Conservation (phyloP, 2,113 vertebrate genomes). For the Symphodus melops region DNA sequence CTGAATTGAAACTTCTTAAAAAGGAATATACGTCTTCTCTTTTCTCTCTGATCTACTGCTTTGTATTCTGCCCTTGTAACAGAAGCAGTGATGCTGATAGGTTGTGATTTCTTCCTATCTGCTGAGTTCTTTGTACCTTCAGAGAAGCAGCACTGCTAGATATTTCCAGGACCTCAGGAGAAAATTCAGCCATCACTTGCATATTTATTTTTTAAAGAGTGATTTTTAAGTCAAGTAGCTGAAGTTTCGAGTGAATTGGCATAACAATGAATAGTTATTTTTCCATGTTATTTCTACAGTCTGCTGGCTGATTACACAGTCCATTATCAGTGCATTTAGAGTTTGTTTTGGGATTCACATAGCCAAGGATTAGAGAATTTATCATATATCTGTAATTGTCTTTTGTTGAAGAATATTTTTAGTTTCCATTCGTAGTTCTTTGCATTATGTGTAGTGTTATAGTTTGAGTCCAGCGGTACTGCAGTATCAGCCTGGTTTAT, state of each 20-base stretch:
- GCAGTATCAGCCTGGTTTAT: neutral
- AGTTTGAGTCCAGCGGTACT: neutral
- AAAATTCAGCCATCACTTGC: slow-evolving; percentile 28
- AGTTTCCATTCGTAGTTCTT: neutral
- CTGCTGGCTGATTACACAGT: neutral
- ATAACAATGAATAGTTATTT: neutral
- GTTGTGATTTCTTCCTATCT: slow-evolving; percentile 53
- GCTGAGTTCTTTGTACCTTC: slow-evolving; percentile 53
- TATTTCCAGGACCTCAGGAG: slow-evolving; percentile 47
- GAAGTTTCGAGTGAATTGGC: neutral
- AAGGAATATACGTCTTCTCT: slow-evolving; percentile 22
- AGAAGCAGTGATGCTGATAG: slow-evolving; percentile 52
- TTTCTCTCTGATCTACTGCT: slow-evolving; percentile 55
- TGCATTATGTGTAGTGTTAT: neutral
- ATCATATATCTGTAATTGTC: neutral
- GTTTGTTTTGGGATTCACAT: neutral
- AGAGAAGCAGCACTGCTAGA: slow-evolving; percentile 39
- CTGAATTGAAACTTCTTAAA: slow-evolving; percentile 39
- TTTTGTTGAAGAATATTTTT: neutral
- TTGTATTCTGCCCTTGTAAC: slow-evolving; percentile 52
- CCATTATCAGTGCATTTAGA: neutral
- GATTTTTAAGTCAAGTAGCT: neutral
- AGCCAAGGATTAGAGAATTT: too few species aligned
- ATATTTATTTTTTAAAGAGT: neutral
- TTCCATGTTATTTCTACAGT: neutral